Evolutionary conservation across 2,888 invertebrate species (phyloP), one percentile per base, ranked within the genome.

Genomic region (Drosophila multiciliata): DNA sequence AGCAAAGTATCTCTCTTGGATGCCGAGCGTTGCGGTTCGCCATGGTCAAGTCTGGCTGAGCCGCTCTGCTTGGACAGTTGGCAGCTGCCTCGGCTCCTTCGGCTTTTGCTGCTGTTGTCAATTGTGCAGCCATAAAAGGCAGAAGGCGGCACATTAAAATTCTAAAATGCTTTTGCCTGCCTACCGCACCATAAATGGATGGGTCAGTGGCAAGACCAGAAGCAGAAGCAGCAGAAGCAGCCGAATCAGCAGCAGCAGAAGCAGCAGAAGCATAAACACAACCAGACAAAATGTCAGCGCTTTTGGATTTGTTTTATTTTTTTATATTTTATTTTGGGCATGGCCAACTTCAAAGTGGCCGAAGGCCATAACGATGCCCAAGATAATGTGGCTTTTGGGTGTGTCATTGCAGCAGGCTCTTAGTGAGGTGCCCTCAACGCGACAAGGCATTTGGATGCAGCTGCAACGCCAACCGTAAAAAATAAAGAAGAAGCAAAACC

Each of bases 101-200:
- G 40, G 40, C 36, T 60, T 45, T 15, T 59, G 59, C 20, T 48
- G 66, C 45, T 80, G 75, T 84, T 73, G 82, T 76, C 78, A 80
- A 82, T 83, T 81, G 83, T 85, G 70, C 73, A 64, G 74, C 87
- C 85, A 85, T 87, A 89, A 89, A 88, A 90, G 89, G 88, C 89
- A 83, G 85, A 74, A 89, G 89, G 78, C 82, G 77, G 83, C 82
- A 73, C 88, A 87, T 89, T 87, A 89, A 90, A 90, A 89, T 90
- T 90, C 85, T 85, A 89, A 90, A 87, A 88, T 82, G 90, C 72
- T 75, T 89, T 84, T 75, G 73, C 83, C 81, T 71, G 80, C 82
- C 85, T 73, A 82, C 79, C 78, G 63, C 72, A 80, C 72, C 67
- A 78, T 81, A 80, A 78, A 71, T 69, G 78, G 67, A 49, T 62